These are phyloP conservation scores for Cynopterus brachyotis DNA, from an alignment of 2,113 vertebrate species.

Conservation along the genomic window DNA sequence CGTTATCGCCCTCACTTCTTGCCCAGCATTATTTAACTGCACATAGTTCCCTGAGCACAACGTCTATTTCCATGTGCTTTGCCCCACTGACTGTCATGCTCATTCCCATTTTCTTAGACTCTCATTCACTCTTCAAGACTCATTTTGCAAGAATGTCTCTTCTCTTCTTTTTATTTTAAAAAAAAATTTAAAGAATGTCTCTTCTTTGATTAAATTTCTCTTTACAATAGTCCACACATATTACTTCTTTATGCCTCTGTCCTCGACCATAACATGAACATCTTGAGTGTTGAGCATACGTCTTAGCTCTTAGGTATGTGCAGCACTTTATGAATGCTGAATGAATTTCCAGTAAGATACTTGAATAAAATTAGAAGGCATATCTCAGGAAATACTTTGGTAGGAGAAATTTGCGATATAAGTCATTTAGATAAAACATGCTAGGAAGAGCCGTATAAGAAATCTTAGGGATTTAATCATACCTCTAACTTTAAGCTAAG, in stretches of 20 bases:
- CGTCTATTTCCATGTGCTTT: not conserved
- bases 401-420: not conserved
- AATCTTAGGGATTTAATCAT: not conserved
- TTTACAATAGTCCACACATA: not conserved
- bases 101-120: not conserved
- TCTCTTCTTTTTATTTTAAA: not conserved
- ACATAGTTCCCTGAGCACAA: not conserved
- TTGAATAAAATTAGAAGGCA: slow-evolving; percentile 1
- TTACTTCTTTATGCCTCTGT: not conserved
- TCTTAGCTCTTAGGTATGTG: not conserved
- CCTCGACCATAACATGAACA: not conserved
- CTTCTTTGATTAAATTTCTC: not conserved
- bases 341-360: not conserved
- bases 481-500: slow-evolving; percentile 13
- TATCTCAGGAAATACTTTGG: not conserved
- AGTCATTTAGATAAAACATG: slow-evolving; percentile 13
- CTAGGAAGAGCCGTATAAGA: not conserved
- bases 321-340: not conserved
- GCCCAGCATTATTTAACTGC: not conserved
- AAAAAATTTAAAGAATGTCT: too few species aligned
- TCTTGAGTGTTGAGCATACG: not conserved
- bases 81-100: not conserved
- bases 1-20: not conserved
- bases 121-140: not conserved
- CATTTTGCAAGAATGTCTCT: not conserved